phyloP scores from a whole-genome alignment of 2,888 invertebrate genomes.

The Ctena decussata region DNA sequence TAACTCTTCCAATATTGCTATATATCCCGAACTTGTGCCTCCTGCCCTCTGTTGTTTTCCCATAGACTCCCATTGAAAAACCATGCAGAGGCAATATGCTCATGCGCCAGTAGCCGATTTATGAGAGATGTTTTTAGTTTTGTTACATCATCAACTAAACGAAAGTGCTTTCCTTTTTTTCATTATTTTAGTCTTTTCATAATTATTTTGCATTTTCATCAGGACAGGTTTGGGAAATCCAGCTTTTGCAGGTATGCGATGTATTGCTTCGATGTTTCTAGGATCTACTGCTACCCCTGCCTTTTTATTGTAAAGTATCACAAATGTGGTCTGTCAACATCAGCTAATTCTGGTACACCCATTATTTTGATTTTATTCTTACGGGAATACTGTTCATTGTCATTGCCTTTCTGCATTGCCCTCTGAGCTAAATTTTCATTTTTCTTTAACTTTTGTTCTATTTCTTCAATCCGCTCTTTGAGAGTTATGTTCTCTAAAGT shows the following conservation, averaged over 20 bases:
- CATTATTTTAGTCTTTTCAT: slow-evolving; percentile 7
- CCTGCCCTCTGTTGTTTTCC: background rate
- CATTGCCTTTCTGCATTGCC: background rate
- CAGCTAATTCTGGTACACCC: background rate
- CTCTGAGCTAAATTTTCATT: background rate
- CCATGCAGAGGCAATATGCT: slow-evolving; percentile 22
- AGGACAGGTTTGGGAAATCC: slow-evolving; percentile 5
- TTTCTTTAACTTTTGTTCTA: background rate
- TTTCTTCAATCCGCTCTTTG: background rate
- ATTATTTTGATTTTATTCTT: slow-evolving; percentile 7
- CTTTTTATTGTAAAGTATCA: background rate
- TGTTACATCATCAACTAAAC: slow-evolving; percentile 24
- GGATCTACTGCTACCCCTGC: background rate
- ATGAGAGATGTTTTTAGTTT: slow-evolving; percentile 9
- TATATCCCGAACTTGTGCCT: background rate
- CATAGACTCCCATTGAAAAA: slow-evolving; percentile 28
- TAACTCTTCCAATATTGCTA: too few species aligned
- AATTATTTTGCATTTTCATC: slow-evolving; percentile 1
- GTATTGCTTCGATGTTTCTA: background rate
- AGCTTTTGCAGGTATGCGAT: slow-evolving; percentile 17
- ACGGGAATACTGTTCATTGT: slow-evolving; percentile 14
- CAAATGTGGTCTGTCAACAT: background rate
- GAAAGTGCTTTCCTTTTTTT: slow-evolving; percentile 12
- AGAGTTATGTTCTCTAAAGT: background rate
- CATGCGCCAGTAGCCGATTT: background rate